Conservation (phyloP, 2,888 invertebrate species). For the Polyommatus iphigenia region DNA sequence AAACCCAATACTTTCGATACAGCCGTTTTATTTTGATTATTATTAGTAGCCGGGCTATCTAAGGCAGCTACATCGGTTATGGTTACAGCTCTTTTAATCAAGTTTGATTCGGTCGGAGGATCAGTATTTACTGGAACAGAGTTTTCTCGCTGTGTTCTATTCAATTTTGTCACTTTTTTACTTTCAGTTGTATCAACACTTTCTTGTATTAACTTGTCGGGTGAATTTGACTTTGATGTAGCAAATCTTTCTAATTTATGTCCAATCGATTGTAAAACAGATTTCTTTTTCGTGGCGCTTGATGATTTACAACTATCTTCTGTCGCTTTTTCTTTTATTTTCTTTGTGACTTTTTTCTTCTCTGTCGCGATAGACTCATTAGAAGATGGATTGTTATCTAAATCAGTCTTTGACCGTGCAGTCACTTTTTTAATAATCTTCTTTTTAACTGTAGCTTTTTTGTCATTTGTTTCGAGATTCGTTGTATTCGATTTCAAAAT, state of each 20-base stretch:
- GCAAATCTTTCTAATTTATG: slow-evolving; percentile 87
- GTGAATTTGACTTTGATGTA: slow-evolving; percentile 73
- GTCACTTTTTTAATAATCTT: slow-evolving; percentile 72
- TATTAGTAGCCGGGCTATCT: slow-evolving; percentile 56
- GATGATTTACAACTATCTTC: slow-evolving; percentile 58
- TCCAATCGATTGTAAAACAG: slow-evolving; percentile 87
- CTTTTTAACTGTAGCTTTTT: slow-evolving; percentile 70
- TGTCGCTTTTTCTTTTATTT: slow-evolving; percentile 64
- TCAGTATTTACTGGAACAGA: slow-evolving; percentile 81
- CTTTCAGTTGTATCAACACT: slow-evolving; percentile 48
- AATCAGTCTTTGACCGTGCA: slow-evolving; percentile 71
- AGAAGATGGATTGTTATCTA: slow-evolving; percentile 53
- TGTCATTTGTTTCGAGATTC: slow-evolving; percentile 58
- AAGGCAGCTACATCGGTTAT: slow-evolving; percentile 83
- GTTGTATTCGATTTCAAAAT: slow-evolving; percentile 50
- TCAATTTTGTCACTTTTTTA: slow-evolving; percentile 71
- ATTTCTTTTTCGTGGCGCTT: slow-evolving; percentile 79
- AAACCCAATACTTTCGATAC: slow-evolving; percentile 89
- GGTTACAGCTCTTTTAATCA: slow-evolving; percentile 86
- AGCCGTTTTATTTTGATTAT: slow-evolving; percentile 80
- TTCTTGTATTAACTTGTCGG: slow-evolving; percentile 68
- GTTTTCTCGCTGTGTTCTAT: slow-evolving; percentile 82
- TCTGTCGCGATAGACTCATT: slow-evolving; percentile 57
- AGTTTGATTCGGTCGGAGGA: slow-evolving; percentile 82
- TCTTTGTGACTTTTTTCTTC: slow-evolving; percentile 71